Evolutionary conservation across 2,797 vertebrate species (phyloP).

Genomic region (Esox lucius): DNA sequence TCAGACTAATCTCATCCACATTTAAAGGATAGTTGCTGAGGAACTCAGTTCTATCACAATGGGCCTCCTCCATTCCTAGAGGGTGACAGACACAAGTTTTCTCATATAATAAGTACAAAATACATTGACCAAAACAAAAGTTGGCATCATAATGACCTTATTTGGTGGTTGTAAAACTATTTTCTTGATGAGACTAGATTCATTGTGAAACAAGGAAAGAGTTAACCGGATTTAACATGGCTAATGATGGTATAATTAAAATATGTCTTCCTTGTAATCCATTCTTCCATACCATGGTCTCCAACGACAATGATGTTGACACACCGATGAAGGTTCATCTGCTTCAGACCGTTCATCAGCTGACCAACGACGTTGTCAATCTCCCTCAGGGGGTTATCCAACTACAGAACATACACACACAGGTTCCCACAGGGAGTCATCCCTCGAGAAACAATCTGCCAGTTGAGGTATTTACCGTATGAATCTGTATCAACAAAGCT

Average conservation of each 20-base stretch:
- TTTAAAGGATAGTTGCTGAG: slow-evolving; percentile 88
- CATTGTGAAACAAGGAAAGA: too few relatives aligned
- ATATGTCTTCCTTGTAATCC: background rate
- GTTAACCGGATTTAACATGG: background rate
- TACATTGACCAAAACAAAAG: background rate
- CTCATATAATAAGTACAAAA: background rate
- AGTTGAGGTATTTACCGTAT: background rate
- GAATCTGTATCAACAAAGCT: background rate
- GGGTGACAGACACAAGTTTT: slow-evolving; percentile 4
- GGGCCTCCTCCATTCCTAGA: slow-evolving; percentile 94
- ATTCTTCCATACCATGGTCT: slow-evolving; percentile 84
- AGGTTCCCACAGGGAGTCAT: slow-evolving; percentile 6
- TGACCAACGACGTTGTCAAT: slow-evolving; percentile 94
- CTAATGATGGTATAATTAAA: background rate
- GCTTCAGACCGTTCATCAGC: slow-evolving; percentile 96
- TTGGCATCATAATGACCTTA: background rate
- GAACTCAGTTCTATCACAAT: slow-evolving; percentile 92
- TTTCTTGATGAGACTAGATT: too few relatives aligned
- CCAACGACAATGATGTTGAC: slow-evolving; percentile 95
- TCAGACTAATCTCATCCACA: slow-evolving; percentile 86
- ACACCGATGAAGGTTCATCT: slow-evolving; percentile 93
- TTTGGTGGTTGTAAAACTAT: background rate
- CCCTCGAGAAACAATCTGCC: background rate
- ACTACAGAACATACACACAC: slow-evolving; percentile 63
- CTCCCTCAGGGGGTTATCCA: slow-evolving; percentile 89